Base-by-base conservation (phyloP, 2,888 invertebrate genomes). In the Cephus pulcher region DNA sequence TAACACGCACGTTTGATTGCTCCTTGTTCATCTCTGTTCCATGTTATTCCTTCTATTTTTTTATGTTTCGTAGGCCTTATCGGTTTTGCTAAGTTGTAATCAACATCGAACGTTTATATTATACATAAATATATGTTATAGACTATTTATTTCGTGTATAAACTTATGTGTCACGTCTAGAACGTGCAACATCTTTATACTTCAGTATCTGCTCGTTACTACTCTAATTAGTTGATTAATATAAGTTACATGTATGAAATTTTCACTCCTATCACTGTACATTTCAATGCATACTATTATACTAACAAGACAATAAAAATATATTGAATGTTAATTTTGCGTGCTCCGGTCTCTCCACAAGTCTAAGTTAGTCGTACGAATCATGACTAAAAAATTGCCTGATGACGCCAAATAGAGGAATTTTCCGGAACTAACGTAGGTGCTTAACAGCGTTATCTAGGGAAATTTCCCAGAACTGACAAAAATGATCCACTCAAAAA, bases 221-320 rank as follows among this genome's bases (percentile, higher is more conserved):
- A 56, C 23, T 56, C 56, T 56, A 40, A 40, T 40, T 4, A 56
- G 23, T 56, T 56, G 23, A 9, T 23, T 56, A 56, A 56, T 56
- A 56, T 70, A 33, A 70, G 37, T 74, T 69, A 69, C 23, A 69
- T 37, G 34, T 68, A 79, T 83, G 82, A 84, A 82, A 85, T 83
- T 83, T 84, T 87, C 84, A 85, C 86, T 84, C 84, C 80, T 86
- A 86, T 84, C 83, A 83, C 79, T 87, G 85, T 89, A 88, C 86
- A 87, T 87, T 88, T 87, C 85, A 85, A 83, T 84, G 82, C 84
- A 85, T 76, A 74, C 76, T 78, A 76, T 68, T 87, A 87, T 88
- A 89, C 87, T 87, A 88, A 86, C 83, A 86, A 90, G 91, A 91
- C 91, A 91, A 91, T 91, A 91, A 91, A 90, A 88, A 86, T 90